Base-by-base conservation (phyloP, 37 sponge, comb jelly and placozoan species). In the Haliclona indistincta region DNA sequence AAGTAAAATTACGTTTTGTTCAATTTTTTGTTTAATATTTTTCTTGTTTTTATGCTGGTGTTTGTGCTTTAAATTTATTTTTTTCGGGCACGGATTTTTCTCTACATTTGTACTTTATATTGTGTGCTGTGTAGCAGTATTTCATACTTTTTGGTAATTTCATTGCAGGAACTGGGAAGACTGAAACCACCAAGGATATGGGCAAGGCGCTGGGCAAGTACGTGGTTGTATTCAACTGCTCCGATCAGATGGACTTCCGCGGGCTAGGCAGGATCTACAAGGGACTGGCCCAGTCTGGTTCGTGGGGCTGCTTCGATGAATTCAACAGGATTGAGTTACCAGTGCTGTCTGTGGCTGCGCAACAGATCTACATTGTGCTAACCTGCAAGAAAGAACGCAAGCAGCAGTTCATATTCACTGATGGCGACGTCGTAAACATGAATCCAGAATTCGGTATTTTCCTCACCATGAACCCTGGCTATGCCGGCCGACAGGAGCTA, bases 221-320 rank as follows among this genome's bases (percentile, higher is more conserved):
- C 38, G 98, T 97, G 61, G 98, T 97, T 25, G 98, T 97, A 32
- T 97, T 97, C 88, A 97, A 97, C 84, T 97, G 98, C 68, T 97
- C 98, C n/a, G 98, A 97, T 70, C 98, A 97, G 82, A 97, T 97
- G 98, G 98, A 97, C 78, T 97, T 88, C 80, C 72, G 98, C 54
- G 98, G 98, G 11, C 75, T 97, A 10, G 98, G 98, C 3, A 74
- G 98, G 26, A 94, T 94, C 17, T 94, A 89, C 84, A 94, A 94
- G 64, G 95, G 98, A 30, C 89, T 97, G 38, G 98, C 98, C 44
- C 98, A 97, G 82, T 97, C 98, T 0, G 98, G 98, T 1, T 88
- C 90, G 43, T 97, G 95, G 93, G 98, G 98, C 20, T 97, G 98
- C 68, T 97, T 97, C 75, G 98, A 97, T 72, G 98, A 97, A 72